phyloP scores from a whole-genome alignment of 2,888 invertebrate species.

The Melieria omissa region DNA sequence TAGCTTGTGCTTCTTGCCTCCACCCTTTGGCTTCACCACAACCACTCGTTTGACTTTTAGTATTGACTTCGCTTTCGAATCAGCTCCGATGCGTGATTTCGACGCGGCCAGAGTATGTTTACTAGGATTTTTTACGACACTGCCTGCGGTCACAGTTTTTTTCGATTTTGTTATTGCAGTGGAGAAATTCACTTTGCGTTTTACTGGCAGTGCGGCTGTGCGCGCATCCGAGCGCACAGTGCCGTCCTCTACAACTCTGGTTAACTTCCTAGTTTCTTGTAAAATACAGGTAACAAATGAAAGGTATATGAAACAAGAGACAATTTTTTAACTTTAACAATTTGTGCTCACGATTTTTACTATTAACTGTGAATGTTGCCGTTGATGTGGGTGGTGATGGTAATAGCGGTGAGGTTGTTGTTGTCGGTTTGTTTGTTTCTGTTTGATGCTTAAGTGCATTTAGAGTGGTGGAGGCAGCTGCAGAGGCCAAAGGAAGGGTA shows the following conservation, averaged over 20 bases:
- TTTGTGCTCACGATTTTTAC: slow-evolving; percentile 40
- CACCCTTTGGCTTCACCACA: slow-evolving; percentile 10
- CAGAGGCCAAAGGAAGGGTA: no score
- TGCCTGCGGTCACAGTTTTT: slow-evolving; percentile 1
- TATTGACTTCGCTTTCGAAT: slow-evolving; percentile 22
- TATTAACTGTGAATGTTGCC: background rate
- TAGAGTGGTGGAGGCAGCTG: background rate
- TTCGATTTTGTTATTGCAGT: slow-evolving; percentile 8
- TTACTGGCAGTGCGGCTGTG: background rate
- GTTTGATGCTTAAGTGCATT: background rate
- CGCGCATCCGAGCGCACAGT: background rate
- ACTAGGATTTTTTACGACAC: background rate
- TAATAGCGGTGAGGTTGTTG: background rate
- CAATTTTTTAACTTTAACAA: slow-evolving; percentile 35
- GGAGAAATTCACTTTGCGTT: slow-evolving; percentile 13
- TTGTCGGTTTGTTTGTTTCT: background rate
- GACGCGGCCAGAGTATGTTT: background rate
- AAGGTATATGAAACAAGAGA: slow-evolving; percentile 41
- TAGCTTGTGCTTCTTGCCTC: slow-evolving; percentile 3
- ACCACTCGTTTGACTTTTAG: slow-evolving; percentile 26
- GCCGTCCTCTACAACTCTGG: slow-evolving; percentile 16
- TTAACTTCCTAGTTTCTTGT: slow-evolving; percentile 40
- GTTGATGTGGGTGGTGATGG: slow-evolving; percentile 1
- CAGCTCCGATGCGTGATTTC: background rate
- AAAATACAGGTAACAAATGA: slow-evolving; percentile 41